Evolutionary conservation across 2,888 invertebrate genomes (phyloP), one percentile per base, ranked within the genome.

Genomic region (Frankliniella fusca): DNA sequence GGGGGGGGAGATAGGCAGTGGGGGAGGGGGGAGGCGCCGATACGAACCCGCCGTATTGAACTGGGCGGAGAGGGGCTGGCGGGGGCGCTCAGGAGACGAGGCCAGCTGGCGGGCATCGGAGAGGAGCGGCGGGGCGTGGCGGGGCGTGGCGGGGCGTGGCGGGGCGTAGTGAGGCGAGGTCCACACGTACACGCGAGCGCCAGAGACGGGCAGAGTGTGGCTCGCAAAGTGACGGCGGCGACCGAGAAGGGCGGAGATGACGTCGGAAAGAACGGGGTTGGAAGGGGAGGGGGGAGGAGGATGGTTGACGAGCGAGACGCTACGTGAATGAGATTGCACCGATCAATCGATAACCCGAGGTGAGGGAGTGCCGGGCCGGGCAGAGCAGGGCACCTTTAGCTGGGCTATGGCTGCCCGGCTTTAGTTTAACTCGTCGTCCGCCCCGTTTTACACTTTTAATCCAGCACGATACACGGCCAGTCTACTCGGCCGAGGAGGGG

Each of bases 241-340:
- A 5, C 38, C 38, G 5, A 38, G 38, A 38, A 5, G 38, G 38
- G 38, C 38, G 38, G 38, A 38, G 38, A 38, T 38, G 38, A 38
- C 38, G 38, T 38, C 38, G 38, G 38, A 38, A 38, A 5, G 38
- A 5, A 38, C 38, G 38, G 38, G 38, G 38, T 5, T 38, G 38
- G 61, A 0, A 15, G 61, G 61, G 61, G 15, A 15, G 15, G 61
- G 61, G 38, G 38, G 38, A 38, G n/a, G n/a, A n/a, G n/a, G 38
- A 38, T 38, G 38, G 38, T 38, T 38, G 61, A 11, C 61, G 61
- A 61, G 18, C 15, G 38, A 61, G 61, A 61, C 61, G 15, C 61
- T 61, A 18, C 61, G 61, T 23, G 70, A 76, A 76, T 76, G 70
- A 76, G 70, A 76, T 27, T 76, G 70, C 70, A 27, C 23, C 70